Conservation (phyloP, 35 echinoderm and acorn worm genomes). For the Antedon bifida region DNA sequence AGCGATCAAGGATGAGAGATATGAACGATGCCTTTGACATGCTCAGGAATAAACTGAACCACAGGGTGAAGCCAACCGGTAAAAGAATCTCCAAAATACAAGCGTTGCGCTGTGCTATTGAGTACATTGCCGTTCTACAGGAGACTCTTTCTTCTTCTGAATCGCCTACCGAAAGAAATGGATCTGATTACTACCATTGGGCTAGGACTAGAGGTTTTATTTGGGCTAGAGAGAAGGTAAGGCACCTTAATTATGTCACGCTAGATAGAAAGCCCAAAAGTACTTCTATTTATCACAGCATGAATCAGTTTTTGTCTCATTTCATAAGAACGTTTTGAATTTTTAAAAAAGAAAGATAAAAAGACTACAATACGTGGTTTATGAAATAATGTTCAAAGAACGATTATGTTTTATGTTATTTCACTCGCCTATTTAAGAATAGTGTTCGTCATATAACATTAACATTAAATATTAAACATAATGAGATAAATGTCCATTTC, state of each 20-base stretch:
- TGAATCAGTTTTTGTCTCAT: too few relatives aligned
- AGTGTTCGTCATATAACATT: too few relatives aligned
- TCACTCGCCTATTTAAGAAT: too few relatives aligned
- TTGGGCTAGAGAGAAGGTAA: constrained; percentile 91
- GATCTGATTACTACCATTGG: constrained; percentile 92
- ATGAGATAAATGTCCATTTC: too few relatives aligned
- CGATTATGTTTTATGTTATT: too few relatives aligned
- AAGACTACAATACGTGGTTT: too few relatives aligned
- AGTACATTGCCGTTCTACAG: constrained; percentile 87
- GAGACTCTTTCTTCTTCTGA: constrained; percentile 85
- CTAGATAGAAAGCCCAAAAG: too few relatives aligned
- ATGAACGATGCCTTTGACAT: constrained; percentile 98
- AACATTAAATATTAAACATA: too few relatives aligned
- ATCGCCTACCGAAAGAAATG: constrained; percentile 34
- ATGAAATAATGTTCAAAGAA: too few relatives aligned
- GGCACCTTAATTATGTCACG: neutral
- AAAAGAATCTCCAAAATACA: constrained; percentile 99
- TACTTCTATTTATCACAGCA: too few relatives aligned
- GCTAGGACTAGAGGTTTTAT: constrained; percentile 88
- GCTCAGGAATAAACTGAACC: constrained; percentile 63
- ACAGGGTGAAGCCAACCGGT: constrained; percentile 64
- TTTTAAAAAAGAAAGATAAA: too few relatives aligned
- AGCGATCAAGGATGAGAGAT: constrained; percentile 91
- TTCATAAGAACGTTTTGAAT: too few relatives aligned
- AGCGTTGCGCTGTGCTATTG: constrained; percentile 74